phyloP scores from a whole-genome alignment of 2,797 vertebrate genomes.

The Poecilia velifera region DNA sequence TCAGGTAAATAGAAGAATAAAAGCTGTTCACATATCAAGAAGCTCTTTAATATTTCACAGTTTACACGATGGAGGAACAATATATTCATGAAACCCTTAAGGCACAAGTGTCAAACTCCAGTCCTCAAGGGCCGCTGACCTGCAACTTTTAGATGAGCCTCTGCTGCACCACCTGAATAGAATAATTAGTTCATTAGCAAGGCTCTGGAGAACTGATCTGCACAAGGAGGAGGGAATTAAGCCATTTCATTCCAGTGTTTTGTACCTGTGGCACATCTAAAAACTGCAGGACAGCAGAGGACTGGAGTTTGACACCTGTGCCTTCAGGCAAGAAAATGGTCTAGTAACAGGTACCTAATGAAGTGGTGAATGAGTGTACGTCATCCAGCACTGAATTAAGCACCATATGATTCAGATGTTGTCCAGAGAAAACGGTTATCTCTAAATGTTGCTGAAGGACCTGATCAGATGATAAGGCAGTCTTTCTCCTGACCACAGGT shows the following conservation, averaged over 20 bases:
- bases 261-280: no score
- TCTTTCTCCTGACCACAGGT: conserved; percentile 15
- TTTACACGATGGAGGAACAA: background rate
- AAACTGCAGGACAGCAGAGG: no score
- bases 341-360: no score
- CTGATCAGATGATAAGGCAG: background rate
- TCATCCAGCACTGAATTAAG: background rate
- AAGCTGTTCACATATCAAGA: background rate
- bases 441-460: background rate
- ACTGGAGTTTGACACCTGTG: background rate
- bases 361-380: background rate
- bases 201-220: no score
- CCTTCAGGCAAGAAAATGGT: background rate
- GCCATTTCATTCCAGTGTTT: no score
- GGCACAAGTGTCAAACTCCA: background rate
- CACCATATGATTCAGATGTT: background rate
- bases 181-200: no score
- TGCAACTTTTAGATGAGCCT: no score
- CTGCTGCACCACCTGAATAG: no score
- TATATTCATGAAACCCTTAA: no score
- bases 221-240: no score
- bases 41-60: background rate
- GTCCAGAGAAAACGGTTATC: background rate
- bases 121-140: no score
- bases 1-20: conserved; percentile 39